Conservation (phyloP, 2,888 invertebrate genomes). For the Polietes domitor region DNA sequence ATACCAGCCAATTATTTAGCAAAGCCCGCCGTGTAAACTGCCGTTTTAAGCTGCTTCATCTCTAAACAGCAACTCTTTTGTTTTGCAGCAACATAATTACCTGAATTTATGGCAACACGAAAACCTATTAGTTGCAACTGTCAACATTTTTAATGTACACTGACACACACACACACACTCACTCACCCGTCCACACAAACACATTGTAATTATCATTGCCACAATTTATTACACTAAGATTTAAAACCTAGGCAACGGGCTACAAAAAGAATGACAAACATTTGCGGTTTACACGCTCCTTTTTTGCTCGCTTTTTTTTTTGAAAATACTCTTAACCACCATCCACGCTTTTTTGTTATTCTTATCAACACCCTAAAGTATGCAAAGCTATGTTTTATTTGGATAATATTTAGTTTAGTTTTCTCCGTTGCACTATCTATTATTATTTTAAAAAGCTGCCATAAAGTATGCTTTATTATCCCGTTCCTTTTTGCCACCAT, state of each 20-base stretch:
- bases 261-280: slow-evolving; percentile 39
- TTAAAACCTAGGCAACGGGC: slow-evolving; percentile 48
- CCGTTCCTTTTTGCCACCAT: slow-evolving; percentile 1
- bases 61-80: slow-evolving; percentile 24
- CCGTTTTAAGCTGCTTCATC: neutral
- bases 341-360: neutral
- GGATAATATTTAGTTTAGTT: slow-evolving; percentile 16
- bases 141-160: slow-evolving; percentile 18
- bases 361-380: neutral
- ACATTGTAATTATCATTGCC: slow-evolving; percentile 22
- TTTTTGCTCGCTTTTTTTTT: too few species aligned
- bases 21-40: slow-evolving; percentile 8
- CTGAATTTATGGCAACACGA: slow-evolving; percentile 21
- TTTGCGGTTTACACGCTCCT: slow-evolving; percentile 44
- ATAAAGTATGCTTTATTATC: slow-evolving; percentile 38
- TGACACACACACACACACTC: neutral
- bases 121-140: slow-evolving; percentile 41
- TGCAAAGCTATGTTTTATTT: too few species aligned
- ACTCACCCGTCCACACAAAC: neutral
- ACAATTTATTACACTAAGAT: slow-evolving; percentile 41
- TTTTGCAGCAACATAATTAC: slow-evolving; percentile 20
- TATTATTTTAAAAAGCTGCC: neutral
- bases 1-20: slow-evolving; percentile 48
- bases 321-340: neutral
- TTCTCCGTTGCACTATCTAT: neutral